These are phyloP conservation scores for Dysmachus trigonus DNA, from an alignment of 2,888 invertebrate species.

Conservation along the genomic window DNA sequence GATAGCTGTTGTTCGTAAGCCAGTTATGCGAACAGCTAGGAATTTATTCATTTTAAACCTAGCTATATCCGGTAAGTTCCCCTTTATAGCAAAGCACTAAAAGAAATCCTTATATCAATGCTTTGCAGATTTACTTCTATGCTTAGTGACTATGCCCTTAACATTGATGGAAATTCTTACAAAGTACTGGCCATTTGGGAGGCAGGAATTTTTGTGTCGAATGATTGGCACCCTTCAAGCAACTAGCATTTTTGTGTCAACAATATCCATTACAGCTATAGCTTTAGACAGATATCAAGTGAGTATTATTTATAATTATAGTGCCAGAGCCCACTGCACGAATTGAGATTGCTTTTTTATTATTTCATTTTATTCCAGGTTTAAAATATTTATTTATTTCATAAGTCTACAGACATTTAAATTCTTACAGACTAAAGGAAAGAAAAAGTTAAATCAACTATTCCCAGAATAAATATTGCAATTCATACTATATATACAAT, in stretches of 20 bases:
- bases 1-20: conserved; percentile 79
- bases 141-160: conserved; percentile 89
- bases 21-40: conserved; percentile 89
- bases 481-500: not conserved
- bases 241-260: conserved; percentile 91
- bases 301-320: conserved; percentile 49
- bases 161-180: conserved; percentile 87
- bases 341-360: too few species aligned
- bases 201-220: conserved; percentile 79
- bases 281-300: conserved; percentile 86
- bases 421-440: too few species aligned
- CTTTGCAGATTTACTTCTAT: conserved; percentile 76
- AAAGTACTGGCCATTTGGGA: conserved; percentile 86
- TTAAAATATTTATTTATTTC: too few species aligned
- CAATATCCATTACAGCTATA: conserved; percentile 92
- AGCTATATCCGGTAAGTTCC: conserved; percentile 72
- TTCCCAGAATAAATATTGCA: too few species aligned
- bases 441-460: too few species aligned
- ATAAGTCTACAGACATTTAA: too few species aligned
- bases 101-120: not conserved
- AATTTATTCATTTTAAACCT: conserved; percentile 93
- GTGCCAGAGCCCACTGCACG: too few species aligned
- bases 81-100: not conserved
- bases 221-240: conserved; percentile 87
- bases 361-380: too few species aligned